These are phyloP conservation scores for Brachyhypopomus gauderio DNA, from an alignment of 2,113 vertebrate species.

Conservation along the genomic window DNA sequence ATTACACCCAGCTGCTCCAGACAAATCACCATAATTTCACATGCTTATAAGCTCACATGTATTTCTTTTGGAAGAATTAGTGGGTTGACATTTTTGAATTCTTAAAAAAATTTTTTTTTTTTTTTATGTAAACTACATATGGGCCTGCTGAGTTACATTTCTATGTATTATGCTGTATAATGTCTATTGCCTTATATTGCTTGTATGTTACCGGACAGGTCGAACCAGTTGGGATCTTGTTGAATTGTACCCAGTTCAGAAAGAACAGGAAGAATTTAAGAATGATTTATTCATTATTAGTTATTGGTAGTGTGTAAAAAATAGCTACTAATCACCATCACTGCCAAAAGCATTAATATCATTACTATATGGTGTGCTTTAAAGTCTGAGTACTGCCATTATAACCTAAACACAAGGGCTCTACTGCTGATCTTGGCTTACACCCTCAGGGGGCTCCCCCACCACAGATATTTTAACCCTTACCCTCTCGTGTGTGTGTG, in stretches of 20 bases:
- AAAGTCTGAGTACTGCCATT: neutral
- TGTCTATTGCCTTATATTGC: neutral
- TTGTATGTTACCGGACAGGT: neutral
- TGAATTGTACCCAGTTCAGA: neutral
- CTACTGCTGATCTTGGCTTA: neutral
- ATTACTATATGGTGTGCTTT: neutral
- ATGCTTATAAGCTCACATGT: neutral
- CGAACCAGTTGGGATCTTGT: neutral
- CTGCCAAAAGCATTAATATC: neutral
- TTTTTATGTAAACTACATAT: neutral
- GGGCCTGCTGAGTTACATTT: constrained; percentile 1
- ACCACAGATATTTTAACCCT: neutral
- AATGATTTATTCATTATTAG: too few relatives aligned
- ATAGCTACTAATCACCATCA: neutral
- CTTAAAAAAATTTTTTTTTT: too few relatives aligned
- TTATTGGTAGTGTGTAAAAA: neutral
- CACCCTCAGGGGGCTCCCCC: neutral
- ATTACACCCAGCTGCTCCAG: neutral
- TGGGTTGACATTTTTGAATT: constrained; percentile 12
- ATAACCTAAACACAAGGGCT: neutral
- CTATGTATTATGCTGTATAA: neutral
- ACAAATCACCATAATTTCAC: neutral
- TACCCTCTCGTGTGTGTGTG: neutral
- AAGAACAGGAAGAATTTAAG: neutral
- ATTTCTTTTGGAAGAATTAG: constrained; percentile 20